phyloP scores from a whole-genome alignment of 30 jellyfish, hydroid and myxozoan species.

The Pelagia noctiluca region DNA sequence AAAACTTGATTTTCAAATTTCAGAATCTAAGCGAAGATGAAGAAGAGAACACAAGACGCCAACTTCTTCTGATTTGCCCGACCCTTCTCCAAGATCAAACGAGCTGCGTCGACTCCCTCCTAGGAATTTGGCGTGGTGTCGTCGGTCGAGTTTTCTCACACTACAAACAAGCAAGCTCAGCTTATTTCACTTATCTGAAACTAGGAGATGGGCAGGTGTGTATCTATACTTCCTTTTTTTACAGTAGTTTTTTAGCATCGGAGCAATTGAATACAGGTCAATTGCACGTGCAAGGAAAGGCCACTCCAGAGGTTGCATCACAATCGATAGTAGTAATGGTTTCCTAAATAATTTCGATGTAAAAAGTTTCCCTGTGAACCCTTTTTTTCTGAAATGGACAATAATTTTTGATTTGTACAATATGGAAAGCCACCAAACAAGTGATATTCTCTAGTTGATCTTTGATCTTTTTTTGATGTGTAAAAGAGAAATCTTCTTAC shows the following conservation, averaged over 20 bases:
- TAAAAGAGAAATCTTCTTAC: too few relatives aligned
- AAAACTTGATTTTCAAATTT: not conserved
- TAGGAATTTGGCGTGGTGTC: slow-evolving; percentile 78
- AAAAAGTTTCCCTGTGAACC: too few relatives aligned
- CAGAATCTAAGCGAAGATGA: slow-evolving; percentile 71
- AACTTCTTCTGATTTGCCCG: slow-evolving; percentile 68
- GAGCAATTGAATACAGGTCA: too few relatives aligned
- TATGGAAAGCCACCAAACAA: too few relatives aligned
- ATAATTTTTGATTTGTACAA: too few relatives aligned
- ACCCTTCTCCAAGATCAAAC: slow-evolving; percentile 53
- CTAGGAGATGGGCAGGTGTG: slow-evolving; percentile 88
- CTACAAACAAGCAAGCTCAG: slow-evolving; percentile 92
- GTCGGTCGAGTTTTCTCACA: slow-evolving; percentile 93
- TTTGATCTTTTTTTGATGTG: too few relatives aligned
- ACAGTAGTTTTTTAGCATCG: not conserved
- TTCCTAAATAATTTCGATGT: too few relatives aligned
- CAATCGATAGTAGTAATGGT: too few relatives aligned
- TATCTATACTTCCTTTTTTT: not conserved
- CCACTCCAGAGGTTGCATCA: too few relatives aligned
- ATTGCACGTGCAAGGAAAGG: too few relatives aligned
- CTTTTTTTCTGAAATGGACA: too few relatives aligned
- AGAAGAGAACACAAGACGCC: slow-evolving; percentile 74
- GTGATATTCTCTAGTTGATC: too few relatives aligned
- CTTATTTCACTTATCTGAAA: slow-evolving; percentile 88
- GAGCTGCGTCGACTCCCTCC: slow-evolving; percentile 42